Evolutionary conservation across 1,140 invertebrate genomes (phyloP).

Genomic region (Anadara kagoshimensis): DNA sequence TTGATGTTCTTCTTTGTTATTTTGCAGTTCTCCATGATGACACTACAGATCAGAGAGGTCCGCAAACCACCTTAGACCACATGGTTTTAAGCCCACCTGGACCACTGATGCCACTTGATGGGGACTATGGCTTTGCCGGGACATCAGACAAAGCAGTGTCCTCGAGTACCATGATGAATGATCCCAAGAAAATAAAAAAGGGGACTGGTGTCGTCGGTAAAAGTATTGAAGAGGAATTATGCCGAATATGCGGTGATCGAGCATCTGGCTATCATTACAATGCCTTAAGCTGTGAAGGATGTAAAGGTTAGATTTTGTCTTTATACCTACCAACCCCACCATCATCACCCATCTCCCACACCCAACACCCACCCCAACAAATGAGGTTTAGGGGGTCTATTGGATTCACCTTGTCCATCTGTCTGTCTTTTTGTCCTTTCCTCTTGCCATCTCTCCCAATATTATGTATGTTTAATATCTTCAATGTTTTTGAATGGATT

Average conservation of each 20-base stretch:
- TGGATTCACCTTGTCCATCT: too few relatives aligned
- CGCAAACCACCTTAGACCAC: constrained; percentile 51
- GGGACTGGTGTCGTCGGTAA: constrained; percentile 66
- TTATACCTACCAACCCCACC: too few relatives aligned
- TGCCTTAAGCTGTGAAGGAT: constrained; percentile 86
- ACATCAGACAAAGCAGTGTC: constrained; percentile 39
- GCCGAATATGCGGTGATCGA: constrained; percentile 96
- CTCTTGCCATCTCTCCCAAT: too few relatives aligned
- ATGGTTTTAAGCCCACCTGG: constrained; percentile 49
- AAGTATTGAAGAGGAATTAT: constrained; percentile 85
- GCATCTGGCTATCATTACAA: constrained; percentile 99
- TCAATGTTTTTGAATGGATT: too few relatives aligned
- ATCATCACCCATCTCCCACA: too few relatives aligned
- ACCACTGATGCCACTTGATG: constrained; percentile 34
- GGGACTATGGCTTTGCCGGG: constrained; percentile 41
- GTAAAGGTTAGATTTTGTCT: constrained; percentile 26
- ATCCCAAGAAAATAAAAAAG: constrained; percentile 59
- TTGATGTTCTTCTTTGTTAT: background rate
- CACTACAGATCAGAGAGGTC: constrained; percentile 27
- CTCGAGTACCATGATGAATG: constrained; percentile 45
- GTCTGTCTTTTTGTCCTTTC: too few relatives aligned
- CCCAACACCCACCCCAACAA: too few relatives aligned
- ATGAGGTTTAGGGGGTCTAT: too few relatives aligned
- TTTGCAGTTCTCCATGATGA: constrained; percentile 48
- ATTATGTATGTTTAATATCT: too few relatives aligned